A percentile compares a stretch with the other conserved stretches of the same genome.
Conservation (phyloP, 2,113 vertebrate genomes). For the Phaethornis superciliosus region DNA sequence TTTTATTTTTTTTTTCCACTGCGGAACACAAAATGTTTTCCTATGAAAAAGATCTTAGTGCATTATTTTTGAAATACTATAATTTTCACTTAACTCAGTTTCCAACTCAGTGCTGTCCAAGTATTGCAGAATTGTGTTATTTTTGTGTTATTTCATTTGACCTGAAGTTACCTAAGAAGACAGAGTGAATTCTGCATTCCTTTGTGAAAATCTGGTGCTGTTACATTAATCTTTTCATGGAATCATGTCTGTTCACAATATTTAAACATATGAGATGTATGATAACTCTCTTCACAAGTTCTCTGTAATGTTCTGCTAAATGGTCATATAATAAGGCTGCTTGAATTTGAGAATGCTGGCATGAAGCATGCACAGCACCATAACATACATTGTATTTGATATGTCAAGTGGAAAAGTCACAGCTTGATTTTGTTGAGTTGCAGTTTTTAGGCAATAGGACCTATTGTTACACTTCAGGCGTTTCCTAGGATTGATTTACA, state of each 20-base stretch:
- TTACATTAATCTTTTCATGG: conserved; percentile 29
- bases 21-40: conserved; percentile 82
- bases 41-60: conserved; percentile 82
- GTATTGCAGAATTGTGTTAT: conserved; percentile 77
- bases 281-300: not conserved
- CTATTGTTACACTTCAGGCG: not conserved
- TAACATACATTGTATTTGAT: conserved; percentile 12
- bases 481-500: not conserved
- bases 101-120: conserved; percentile 75
- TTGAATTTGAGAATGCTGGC: not conserved
- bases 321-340: not conserved
- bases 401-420: conserved; percentile 34
- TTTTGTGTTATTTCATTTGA: conserved; percentile 78
- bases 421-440: not conserved
- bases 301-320: not conserved
- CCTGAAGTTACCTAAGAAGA: conserved; percentile 78
- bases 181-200: conserved; percentile 49
- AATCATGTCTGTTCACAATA: not conserved
- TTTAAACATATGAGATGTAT: not conserved
- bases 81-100: conserved; percentile 82
- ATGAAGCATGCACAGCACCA: not conserved
- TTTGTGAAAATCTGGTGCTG: conserved; percentile 32
- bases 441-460: not conserved
- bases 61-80: conserved; percentile 82
- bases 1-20: conserved; percentile 72